Evolutionary conservation across 2,113 vertebrate genomes (phyloP).

Genomic region (Callocephalon fimbriatum): DNA sequence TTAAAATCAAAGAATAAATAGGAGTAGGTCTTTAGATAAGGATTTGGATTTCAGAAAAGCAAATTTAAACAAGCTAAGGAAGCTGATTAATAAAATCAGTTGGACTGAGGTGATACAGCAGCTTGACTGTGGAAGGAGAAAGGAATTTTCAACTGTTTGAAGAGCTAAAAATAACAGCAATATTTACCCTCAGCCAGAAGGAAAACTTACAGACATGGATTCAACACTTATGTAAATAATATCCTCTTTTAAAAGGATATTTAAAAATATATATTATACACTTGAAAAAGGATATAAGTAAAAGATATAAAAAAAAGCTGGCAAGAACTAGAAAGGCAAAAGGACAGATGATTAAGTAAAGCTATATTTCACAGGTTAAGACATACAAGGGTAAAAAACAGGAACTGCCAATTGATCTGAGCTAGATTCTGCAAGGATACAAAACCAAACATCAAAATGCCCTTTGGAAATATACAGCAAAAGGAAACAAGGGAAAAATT

Average conservation of each 20-base stretch:
- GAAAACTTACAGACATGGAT: background rate
- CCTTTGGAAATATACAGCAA: background rate
- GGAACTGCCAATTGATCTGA: background rate
- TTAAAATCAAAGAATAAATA: slow-evolving; percentile 3
- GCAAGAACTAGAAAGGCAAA: background rate
- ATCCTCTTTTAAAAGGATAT: background rate
- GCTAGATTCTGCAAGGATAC: background rate
- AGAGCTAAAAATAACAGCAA: background rate
- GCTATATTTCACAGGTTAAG: background rate
- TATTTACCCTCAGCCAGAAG: background rate
- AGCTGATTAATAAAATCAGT: background rate
- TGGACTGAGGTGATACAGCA: background rate
- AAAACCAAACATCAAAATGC: background rate
- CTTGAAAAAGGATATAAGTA: background rate
- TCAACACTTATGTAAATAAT: background rate
- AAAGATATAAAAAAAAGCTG: background rate
- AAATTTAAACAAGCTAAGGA: slow-evolving; percentile 6
- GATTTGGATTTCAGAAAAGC: background rate
- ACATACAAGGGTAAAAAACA: background rate
- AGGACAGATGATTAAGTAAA: background rate
- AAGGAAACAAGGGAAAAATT: background rate
- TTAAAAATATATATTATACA: background rate
- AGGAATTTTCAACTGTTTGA: background rate
- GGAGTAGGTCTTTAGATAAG: background rate
- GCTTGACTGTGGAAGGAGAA: background rate